Percentiles rank a stretch among this genome's conserved stretches.
Conservation (phyloP, 2,113 vertebrate species). For the Jacana jacana region DNA sequence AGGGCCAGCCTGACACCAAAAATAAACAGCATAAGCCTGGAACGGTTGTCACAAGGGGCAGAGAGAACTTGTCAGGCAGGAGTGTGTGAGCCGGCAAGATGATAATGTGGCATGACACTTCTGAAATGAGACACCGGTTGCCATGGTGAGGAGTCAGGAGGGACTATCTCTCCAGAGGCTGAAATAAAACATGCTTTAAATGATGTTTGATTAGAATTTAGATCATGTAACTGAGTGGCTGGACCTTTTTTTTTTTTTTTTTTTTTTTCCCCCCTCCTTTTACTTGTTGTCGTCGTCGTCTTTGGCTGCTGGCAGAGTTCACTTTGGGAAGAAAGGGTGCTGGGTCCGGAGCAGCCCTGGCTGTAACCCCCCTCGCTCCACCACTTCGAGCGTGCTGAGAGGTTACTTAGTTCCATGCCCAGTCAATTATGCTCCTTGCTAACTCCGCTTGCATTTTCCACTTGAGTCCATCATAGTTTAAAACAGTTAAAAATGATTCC, state of each 20-base stretch:
- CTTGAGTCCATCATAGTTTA: constrained; percentile 64
- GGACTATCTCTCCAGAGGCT: constrained; percentile 92
- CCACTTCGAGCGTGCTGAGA: constrained; percentile 49
- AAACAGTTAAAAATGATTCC: constrained; percentile 67
- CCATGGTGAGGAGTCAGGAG: constrained; percentile 94
- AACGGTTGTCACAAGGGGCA: constrained; percentile 86
- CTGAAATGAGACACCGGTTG: constrained; percentile 99
- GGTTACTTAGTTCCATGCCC: constrained; percentile 64
- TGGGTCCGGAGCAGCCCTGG: background rate
- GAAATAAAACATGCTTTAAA: constrained; percentile 99
- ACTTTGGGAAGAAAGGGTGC: too few relatives aligned
- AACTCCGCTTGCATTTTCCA: constrained; percentile 65
- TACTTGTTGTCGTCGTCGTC: too few relatives aligned
- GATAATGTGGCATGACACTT: constrained; percentile 99
- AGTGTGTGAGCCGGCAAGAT: constrained; percentile 90
- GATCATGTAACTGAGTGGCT: constrained; percentile 93
- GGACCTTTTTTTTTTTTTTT: constrained; percentile 77
- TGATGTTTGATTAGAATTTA: constrained; percentile 99
- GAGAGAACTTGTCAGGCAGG: constrained; percentile 93
- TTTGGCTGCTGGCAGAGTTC: too few relatives aligned
- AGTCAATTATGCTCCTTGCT: constrained; percentile 61
- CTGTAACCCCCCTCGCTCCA: background rate
- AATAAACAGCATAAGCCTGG: constrained; percentile 81
- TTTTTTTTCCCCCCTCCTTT: background rate
- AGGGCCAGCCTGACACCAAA: constrained; percentile 80